A percentile compares a stretch with the other conserved stretches of the same genome.
Evolutionary conservation across 2,113 vertebrate species (phyloP).

Genomic region (Neolamprologus variostigma): DNA sequence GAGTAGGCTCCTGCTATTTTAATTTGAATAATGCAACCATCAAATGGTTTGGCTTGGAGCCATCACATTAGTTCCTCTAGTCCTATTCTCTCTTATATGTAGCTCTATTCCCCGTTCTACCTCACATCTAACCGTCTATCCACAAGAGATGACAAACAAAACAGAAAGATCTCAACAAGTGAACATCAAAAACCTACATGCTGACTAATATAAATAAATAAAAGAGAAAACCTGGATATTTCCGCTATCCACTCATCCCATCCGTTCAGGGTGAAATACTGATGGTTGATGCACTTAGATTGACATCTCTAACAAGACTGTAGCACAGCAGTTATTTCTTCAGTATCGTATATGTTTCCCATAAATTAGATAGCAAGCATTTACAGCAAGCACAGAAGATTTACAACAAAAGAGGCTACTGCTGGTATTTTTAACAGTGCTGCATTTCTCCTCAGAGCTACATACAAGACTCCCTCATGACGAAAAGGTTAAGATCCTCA

Average conservation of each 20-base stretch:
- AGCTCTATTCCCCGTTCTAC: neutral
- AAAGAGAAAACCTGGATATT: neutral
- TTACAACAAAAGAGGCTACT: neutral
- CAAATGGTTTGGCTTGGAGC: slow-evolving; percentile 9
- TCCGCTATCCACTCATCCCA: neutral
- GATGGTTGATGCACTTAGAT: neutral
- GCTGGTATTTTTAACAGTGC: neutral
- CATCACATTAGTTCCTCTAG: neutral
- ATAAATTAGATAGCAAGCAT: neutral
- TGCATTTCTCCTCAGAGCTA: neutral
- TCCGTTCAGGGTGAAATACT: neutral
- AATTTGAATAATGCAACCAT: slow-evolving; percentile 34
- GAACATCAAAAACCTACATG: neutral
- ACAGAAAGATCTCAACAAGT: neutral
- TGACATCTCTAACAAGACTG: neutral
- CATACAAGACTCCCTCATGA: neutral
- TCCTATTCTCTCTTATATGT: neutral
- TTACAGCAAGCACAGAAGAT: neutral
- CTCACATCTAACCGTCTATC: neutral
- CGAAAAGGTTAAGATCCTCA: neutral
- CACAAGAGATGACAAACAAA: neutral
- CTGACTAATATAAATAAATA: neutral
- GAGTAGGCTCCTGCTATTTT: neutral
- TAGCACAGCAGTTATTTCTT: neutral
- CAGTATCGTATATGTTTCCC: neutral